Evolutionary conservation across 2,888 invertebrate species (phyloP).

Genomic region (Drosophila pseudotakahashii): DNA sequence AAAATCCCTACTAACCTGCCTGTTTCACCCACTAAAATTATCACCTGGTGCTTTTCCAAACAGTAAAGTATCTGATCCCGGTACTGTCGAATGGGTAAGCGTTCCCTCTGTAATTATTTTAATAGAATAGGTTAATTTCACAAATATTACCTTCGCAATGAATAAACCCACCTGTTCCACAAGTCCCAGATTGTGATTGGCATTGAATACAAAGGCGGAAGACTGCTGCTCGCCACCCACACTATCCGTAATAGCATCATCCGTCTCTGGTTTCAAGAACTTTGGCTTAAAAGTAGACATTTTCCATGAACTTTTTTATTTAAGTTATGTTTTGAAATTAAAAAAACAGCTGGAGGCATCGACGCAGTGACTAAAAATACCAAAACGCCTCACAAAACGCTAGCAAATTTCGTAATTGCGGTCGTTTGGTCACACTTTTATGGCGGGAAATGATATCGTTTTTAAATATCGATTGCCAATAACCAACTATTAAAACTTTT

Average conservation of each 20-base stretch:
- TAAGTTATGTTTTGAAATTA: conserved; percentile 1
- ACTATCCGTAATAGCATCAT: conserved; percentile 76
- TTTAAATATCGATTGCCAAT: not conserved
- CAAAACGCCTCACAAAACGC: too few species aligned
- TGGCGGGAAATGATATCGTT: not conserved
- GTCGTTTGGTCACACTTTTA: not conserved
- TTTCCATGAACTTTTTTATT: not conserved
- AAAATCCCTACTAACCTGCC: conserved; percentile 86
- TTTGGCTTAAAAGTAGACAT: conserved; percentile 71
- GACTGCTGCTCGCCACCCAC: conserved; percentile 69
- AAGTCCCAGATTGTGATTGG: conserved; percentile 92
- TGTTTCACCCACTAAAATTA: conserved; percentile 96
- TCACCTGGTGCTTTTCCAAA: conserved; percentile 94
- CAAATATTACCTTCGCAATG: not conserved
- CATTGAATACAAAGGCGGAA: conserved; percentile 92
- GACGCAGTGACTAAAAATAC: not conserved
- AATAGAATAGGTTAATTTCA: not conserved
- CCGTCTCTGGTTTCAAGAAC: conserved; percentile 69
- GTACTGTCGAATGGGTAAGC: conserved; percentile 94
- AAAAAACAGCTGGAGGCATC: not conserved
- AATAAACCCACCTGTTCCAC: conserved; percentile 85
- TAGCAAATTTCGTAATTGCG: rapidly evolving
- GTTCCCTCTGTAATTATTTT: conserved; percentile 88
- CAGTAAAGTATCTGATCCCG: conserved; percentile 95
- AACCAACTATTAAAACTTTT: too few species aligned